Evolutionary conservation across 2,113 vertebrate species (phyloP).

Genomic region (Onychostruthus taczanowskii): DNA sequence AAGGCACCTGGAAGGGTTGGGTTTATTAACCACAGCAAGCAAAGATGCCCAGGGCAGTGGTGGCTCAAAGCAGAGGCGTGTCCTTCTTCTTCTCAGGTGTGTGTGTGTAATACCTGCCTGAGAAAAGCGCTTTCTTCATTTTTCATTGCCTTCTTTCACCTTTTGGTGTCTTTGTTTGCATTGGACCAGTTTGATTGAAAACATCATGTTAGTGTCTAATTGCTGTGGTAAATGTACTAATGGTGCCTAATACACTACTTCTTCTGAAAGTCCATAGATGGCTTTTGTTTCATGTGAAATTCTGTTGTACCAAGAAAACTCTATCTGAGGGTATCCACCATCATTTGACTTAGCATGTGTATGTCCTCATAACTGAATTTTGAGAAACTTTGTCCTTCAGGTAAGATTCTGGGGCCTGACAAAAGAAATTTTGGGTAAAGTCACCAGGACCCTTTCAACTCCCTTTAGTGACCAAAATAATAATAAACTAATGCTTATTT

Average conservation of each 20-base stretch:
- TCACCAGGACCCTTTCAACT: background rate
- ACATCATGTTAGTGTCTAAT: background rate
- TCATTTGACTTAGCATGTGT: background rate
- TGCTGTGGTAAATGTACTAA: background rate
- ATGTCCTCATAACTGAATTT: background rate
- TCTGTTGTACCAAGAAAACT: background rate
- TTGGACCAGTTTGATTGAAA: background rate
- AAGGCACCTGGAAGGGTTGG: background rate
- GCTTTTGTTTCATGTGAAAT: background rate
- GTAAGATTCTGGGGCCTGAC: background rate
- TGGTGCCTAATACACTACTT: background rate
- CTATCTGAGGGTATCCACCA: background rate
- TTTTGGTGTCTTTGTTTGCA: background rate
- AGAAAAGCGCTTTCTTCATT: background rate
- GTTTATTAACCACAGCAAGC: background rate
- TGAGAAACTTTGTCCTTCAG: background rate
- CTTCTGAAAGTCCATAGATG: background rate
- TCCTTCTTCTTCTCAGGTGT: background rate
- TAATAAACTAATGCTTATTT: background rate
- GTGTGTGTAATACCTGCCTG: background rate
- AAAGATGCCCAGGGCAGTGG: background rate
- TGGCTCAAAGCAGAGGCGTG: background rate
- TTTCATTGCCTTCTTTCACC: background rate
- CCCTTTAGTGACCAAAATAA: constrained; percentile 23
- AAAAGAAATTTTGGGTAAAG: background rate